Conservation (phyloP, 1,140 invertebrate species). For the Meloidogyne chitwoodi region DNA sequence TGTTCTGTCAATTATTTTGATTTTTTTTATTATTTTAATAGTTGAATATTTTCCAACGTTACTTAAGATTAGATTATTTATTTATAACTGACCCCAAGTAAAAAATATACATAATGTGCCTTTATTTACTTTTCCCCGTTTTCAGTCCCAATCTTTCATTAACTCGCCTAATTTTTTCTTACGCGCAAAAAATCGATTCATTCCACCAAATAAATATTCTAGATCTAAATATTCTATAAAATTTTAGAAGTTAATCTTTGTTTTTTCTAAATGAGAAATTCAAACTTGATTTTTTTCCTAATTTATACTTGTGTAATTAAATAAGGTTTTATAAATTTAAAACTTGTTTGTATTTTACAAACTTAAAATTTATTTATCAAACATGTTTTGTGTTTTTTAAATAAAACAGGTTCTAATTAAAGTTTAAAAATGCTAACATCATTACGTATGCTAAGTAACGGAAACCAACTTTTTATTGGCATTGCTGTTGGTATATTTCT, state of each 20-base stretch:
- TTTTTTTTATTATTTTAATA: not conserved
- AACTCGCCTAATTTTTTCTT: not conserved
- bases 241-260: no score
- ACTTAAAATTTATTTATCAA: not conserved
- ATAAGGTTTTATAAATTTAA: no score
- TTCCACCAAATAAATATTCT: not conserved
- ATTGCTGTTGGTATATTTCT: conserved; percentile 10
- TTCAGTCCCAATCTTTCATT: not conserved
- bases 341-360: not conserved
- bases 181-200: not conserved
- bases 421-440: not conserved
- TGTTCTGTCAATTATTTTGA: not conserved
- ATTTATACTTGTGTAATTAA: no score
- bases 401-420: not conserved
- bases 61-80: not conserved
- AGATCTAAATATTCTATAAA: not conserved
- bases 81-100: not conserved
- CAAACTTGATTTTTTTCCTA: no score
- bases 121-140: not conserved
- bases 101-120: not conserved
- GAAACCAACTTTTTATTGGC: not conserved
- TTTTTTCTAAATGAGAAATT: no score
- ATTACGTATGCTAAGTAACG: not conserved
- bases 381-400: not conserved
- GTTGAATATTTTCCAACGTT: not conserved